Conservation (phyloP, 2,113 vertebrate species). For the Synodontis membranacea region DNA sequence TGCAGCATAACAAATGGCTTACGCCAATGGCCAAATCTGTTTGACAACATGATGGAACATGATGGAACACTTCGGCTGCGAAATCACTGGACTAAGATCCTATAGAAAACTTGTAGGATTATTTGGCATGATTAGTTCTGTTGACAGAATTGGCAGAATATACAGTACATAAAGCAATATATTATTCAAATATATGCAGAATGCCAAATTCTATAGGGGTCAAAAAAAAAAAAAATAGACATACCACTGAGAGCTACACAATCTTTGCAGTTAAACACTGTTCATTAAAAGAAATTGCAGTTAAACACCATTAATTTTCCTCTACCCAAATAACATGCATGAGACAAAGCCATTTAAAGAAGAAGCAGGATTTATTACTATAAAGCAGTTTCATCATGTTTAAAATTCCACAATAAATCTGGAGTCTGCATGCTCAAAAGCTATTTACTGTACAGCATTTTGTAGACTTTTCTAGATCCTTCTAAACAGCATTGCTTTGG, state of each 20-base stretch:
- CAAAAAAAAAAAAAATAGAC: neutral
- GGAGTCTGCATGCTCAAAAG: neutral
- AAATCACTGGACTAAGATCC: neutral
- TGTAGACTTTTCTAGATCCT: neutral
- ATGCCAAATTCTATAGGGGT: too few relatives aligned
- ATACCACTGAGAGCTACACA: neutral
- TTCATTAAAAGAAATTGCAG: neutral
- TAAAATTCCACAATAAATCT: neutral
- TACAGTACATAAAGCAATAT: neutral
- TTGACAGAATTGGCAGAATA: neutral
- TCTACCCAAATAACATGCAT: neutral
- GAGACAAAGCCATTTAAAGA: neutral
- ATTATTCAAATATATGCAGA: neutral
- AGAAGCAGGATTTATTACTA: conserved; percentile 3
- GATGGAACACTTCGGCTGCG: neutral
- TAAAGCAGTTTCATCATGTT: neutral
- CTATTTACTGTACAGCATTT: neutral
- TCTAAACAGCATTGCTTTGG: conserved; percentile 6
- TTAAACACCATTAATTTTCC: neutral
- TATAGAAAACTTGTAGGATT: neutral
- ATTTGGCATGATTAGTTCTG: neutral
- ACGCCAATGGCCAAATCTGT: neutral
- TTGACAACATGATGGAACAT: neutral
- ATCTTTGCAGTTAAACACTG: neutral
- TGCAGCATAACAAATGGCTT: neutral